Evolutionary conservation across 2,888 invertebrate genomes (phyloP), one percentile per base, ranked within the genome.

Genomic region (Andrena chrysosceles): DNA sequence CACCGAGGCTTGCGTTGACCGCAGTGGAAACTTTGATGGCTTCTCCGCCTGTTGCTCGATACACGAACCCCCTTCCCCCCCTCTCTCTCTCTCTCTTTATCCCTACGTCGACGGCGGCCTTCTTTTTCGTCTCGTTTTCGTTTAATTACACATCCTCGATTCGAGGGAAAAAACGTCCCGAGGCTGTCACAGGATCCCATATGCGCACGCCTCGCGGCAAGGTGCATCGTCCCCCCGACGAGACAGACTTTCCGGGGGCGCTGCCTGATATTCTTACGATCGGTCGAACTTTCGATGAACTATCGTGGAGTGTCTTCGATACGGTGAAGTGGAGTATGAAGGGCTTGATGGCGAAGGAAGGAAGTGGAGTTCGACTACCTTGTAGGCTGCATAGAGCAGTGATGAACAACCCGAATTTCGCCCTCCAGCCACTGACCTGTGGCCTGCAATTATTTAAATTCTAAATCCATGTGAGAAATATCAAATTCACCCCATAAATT

Each of bases 21-120:
- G 81, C 88, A 85, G 81, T 77, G 76, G 77, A 87, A 87, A 89
- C 87, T 89, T 89, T 13, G 86, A 84, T 59, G 88, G 88, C 87
- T 89, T 89, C 89, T 70, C 75, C 33, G 69, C 29, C 48, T 73
- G 52, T 60, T 78, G 48, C 75, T 56, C 68, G 42, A 35, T 67
- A 49, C 68, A 35, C 70, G 8, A 48, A 2, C 6, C 52, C 20
- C 48, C n/a, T 56, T 6, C n/a, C 33, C 7, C n/a, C n/a, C 64
- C 60, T n/a, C 60, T 33, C 60, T 31, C 42, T 26, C 48, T 54
- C 52, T 48, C 60, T 42, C 60, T 75, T 29, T 5, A 59, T 20
- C 26, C 20, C 42, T 2, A 59, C 26, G 26, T 23, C 23, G 10
- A 20, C 54, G 23, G 10, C 4, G 31, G 66, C 2, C 54, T 23